A percentile compares a stretch with the other conserved stretches of the same genome.
phyloP scores from a whole-genome alignment of 2,888 invertebrate species.

The Heterodera filipjevi region DNA sequence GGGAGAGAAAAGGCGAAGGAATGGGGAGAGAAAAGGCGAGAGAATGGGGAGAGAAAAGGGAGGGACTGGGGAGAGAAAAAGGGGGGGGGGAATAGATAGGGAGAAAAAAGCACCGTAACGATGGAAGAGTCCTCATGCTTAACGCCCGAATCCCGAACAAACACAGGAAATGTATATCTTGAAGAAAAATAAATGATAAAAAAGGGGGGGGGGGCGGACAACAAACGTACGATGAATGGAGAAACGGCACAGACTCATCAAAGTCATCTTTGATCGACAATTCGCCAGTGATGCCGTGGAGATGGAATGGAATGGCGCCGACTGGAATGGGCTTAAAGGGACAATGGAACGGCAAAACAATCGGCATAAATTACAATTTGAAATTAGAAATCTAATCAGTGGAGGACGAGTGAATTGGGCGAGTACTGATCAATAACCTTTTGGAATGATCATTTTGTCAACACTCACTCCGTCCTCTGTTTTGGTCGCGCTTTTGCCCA shows the following conservation, averaged over 20 bases:
- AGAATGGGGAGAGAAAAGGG: too few species aligned
- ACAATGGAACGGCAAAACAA: too few species aligned
- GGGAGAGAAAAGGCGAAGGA: too few species aligned
- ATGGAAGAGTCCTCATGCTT: conserved; percentile 2
- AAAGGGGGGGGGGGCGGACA: too few species aligned
- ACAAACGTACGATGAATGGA: background rate
- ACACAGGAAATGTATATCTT: conserved; percentile 11
- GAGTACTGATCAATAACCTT: background rate
- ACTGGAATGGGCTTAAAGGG: conserved; percentile 14
- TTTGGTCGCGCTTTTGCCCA: background rate
- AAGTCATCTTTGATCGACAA: conserved; percentile 2
- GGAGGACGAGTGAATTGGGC: background rate
- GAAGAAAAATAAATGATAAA: background rate
- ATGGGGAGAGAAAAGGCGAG: too few species aligned
- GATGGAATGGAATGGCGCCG: conserved; percentile 4
- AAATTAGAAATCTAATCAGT: background rate
- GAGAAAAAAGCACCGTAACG: conserved; percentile 8
- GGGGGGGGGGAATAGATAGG: too few species aligned
- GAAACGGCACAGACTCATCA: background rate
- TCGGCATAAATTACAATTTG: too few species aligned
- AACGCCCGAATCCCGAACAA: background rate
- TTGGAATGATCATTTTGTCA: background rate
- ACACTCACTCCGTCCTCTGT: conserved; percentile 12
- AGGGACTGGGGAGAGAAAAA: too few species aligned
- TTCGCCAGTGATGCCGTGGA: conserved; percentile 10